Evolutionary conservation across 2,888 invertebrate species (phyloP).

Genomic region (Synergus itoensis): DNA sequence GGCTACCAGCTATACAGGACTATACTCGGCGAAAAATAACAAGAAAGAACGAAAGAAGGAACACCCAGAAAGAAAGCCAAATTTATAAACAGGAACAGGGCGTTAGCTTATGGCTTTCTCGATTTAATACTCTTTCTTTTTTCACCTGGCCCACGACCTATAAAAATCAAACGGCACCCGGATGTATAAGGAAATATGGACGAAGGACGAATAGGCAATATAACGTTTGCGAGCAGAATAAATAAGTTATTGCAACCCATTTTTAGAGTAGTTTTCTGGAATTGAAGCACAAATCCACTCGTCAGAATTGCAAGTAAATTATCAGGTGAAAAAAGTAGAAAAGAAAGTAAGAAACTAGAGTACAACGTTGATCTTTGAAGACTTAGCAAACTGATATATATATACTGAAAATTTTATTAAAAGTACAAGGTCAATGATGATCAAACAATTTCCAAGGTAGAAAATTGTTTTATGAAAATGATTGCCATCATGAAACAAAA

Average conservation of each 20-base stretch:
- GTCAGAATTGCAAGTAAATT: too few relatives aligned
- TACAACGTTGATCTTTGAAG: background rate
- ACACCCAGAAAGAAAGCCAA: background rate
- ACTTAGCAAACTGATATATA: too few relatives aligned
- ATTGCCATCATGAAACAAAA: too few relatives aligned
- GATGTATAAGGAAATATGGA: background rate
- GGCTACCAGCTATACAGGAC: background rate
- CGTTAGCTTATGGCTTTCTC: background rate
- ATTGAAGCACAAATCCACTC: too few relatives aligned
- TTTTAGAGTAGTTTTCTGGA: too few relatives aligned
- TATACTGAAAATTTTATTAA: too few relatives aligned
- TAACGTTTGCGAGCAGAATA: background rate
- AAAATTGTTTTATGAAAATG: too few relatives aligned
- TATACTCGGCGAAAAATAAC: background rate
- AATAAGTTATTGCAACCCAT: background rate
- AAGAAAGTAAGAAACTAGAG: background rate
- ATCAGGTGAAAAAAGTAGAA: too few relatives aligned
- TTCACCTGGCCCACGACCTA: background rate
- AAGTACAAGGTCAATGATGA: too few relatives aligned
- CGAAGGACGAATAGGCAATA: background rate
- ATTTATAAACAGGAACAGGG: slow-evolving; percentile 9
- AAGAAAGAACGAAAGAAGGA: slow-evolving; percentile 9
- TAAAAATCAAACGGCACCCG: background rate
- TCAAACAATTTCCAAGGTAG: too few relatives aligned
- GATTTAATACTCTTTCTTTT: background rate